A percentile compares a stretch with the other conserved stretches of the same genome.
phyloP scores from a whole-genome alignment of 2,888 invertebrate genomes.

The Lycaena phlaeas region DNA sequence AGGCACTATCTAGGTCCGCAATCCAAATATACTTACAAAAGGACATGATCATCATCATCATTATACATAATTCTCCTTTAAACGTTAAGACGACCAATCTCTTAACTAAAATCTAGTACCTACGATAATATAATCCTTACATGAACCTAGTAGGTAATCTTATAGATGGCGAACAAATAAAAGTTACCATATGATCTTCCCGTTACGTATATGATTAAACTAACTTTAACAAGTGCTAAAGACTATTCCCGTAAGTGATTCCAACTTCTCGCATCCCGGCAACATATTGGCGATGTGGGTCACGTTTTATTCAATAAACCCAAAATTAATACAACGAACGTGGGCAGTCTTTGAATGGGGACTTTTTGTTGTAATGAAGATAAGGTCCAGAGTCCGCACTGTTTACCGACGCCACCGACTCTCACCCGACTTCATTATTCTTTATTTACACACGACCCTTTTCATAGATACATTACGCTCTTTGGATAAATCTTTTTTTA shows the following conservation, averaged over 20 bases:
- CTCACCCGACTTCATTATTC: conserved; percentile 8
- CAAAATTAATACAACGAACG: conserved; percentile 61
- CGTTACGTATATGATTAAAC: no score
- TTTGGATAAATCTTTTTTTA: background rate
- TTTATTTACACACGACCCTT: conserved; percentile 11
- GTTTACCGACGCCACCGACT: conserved; percentile 9
- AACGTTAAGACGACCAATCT: no score
- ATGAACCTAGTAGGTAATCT: no score
- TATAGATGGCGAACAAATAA: no score
- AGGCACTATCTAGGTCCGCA: no score
- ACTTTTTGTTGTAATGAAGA: conserved; percentile 44
- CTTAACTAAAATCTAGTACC: no score
- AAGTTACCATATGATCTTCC: no score
- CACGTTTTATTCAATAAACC: conserved; percentile 67
- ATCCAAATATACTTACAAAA: no score
- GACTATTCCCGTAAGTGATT: background rate
- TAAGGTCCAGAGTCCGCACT: conserved; percentile 19
- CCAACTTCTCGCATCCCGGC: conserved; percentile 33
- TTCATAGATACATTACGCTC: conserved; percentile 1
- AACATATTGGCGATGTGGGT: conserved; percentile 45
- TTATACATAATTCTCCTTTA: no score
- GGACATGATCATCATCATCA: no score
- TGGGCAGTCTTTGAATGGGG: conserved; percentile 40
- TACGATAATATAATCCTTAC: no score
- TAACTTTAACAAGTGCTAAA: no score